Base-by-base conservation (phyloP, 2,113 vertebrate species). In the Tyrannus savana region DNA sequence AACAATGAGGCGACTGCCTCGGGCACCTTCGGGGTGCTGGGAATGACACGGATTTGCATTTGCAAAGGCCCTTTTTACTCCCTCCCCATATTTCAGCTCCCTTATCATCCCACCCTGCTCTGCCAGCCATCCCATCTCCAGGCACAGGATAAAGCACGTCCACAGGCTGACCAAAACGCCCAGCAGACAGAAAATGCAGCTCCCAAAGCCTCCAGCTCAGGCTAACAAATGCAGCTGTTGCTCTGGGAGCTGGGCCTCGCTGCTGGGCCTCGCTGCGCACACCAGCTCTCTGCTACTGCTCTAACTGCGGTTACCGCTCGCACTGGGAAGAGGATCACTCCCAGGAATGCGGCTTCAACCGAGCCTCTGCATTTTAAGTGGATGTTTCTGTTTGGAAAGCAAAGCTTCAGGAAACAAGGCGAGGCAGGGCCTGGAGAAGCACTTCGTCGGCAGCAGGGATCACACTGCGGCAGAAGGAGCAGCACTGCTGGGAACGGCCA, bases 331-430 rank as follows among this genome's bases (percentile, higher is more conserved):
- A 4, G 41, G 58, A 50, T 60, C 13, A 0, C 33, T 37, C 73
- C 31, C 74, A 78, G 79, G 84, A 92, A 89, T n/a, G 52, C 3
- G 21, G 81, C 49, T 91, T 5, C 55, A 71, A 71, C 1, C 14
- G 80, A 81, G 58, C 22, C 50, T 56, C 31, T 53, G 84, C 80
- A 84, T 62, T 78, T 84, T 53, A 49, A 76, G 73, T 27, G 77
- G 64, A 19, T 53, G 53, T 41, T 81, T 89, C 52, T 78, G 74
- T 79, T 89, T 62, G 78, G 89, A 82, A 89, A 95, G 93, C 41
- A 84, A 62, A 87, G 58, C 93, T 79, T 21, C 74, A 73, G 74
- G 87, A 87, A 92, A 46, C 24, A 13, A 67, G 86, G 69, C 28
- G 13, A 71, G 52, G 30, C 52, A 9, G 10, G 18, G 71, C n/a